Evolutionary conservation across 2,797 vertebrate genomes (phyloP).

Genomic region (Semotilus atromaculatus): DNA sequence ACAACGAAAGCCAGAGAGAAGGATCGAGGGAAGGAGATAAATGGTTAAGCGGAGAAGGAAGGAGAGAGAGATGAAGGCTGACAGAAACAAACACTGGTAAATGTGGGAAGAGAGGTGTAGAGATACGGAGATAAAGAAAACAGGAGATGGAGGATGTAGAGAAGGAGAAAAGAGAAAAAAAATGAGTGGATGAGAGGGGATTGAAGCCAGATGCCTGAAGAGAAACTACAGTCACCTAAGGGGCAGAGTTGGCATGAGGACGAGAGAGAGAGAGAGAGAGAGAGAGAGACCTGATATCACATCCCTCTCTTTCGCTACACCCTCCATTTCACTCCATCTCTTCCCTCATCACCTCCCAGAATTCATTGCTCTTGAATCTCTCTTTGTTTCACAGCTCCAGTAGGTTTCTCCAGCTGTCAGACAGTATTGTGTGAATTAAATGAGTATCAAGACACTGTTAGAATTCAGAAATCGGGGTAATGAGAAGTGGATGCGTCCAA

Average conservation of each 20-base stretch:
- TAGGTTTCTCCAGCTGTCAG: conserved; percentile 27
- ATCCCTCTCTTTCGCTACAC: conserved; percentile 46
- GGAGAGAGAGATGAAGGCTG: conserved; percentile 34
- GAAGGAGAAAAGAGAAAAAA: conserved; percentile 16
- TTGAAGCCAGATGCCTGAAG: conserved; percentile 68
- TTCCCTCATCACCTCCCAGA: conserved; percentile 35
- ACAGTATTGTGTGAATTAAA: conserved; percentile 30
- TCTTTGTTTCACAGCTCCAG: conserved; percentile 36
- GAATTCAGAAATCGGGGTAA: conserved; percentile 20
- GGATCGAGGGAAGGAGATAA: conserved; percentile 36
- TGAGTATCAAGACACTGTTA: conserved; percentile 31
- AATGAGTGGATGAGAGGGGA: conserved; percentile 40
- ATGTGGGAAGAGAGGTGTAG: conserved; percentile 28
- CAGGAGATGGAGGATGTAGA: conserved; percentile 25
- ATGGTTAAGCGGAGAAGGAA: conserved; percentile 43
- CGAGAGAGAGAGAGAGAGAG: neutral
- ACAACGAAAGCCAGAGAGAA: conserved; percentile 28
- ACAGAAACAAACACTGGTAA: conserved; percentile 48
- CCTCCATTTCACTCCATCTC: conserved; percentile 42
- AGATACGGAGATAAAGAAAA: conserved; percentile 49
- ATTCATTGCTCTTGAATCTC: conserved; percentile 46
- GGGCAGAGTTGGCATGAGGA: conserved; percentile 28
- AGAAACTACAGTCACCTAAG: conserved; percentile 65
- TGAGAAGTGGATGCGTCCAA: conserved; percentile 22
- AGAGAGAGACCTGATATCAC: conserved; percentile 48